Percentiles rank a stretch among this genome's conserved stretches.
phyloP scores from a whole-genome alignment of 2,113 vertebrate genomes.

The Eubucco bourcierii region DNA sequence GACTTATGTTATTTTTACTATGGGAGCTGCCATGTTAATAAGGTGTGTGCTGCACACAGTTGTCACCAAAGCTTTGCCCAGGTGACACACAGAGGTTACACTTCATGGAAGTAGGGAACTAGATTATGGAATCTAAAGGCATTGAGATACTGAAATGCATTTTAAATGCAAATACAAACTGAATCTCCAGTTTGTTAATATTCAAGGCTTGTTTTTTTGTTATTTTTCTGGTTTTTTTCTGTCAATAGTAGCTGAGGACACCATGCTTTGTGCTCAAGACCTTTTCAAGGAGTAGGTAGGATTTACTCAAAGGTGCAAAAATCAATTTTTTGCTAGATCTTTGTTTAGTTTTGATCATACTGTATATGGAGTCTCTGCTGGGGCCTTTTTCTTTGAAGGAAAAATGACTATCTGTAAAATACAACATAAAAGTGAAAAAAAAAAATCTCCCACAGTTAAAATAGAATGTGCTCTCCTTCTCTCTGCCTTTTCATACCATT shows the following conservation, averaged over 20 bases:
- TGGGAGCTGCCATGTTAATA: accelerated
- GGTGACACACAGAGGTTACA: background rate
- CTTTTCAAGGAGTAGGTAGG: background rate
- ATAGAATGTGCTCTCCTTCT: background rate
- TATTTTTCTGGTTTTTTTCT: background rate
- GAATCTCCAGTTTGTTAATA: background rate
- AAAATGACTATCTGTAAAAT: background rate
- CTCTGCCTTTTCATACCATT: background rate
- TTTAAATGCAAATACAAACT: background rate
- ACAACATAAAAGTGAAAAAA: background rate
- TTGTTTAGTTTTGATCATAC: background rate
- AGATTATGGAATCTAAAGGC: background rate
- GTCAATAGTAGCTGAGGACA: background rate
- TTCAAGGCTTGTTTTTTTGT: background rate
- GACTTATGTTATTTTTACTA: background rate
- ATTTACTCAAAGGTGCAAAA: background rate
- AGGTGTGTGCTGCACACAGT: background rate
- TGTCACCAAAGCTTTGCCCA: background rate
- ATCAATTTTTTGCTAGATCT: background rate
- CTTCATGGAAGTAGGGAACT: background rate
- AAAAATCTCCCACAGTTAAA: background rate
- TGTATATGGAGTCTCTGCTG: background rate
- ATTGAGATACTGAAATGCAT: background rate
- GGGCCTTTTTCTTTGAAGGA: background rate
- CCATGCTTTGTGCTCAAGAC: background rate